A percentile compares a stretch with the other conserved stretches of the same genome.
phyloP scores from a whole-genome alignment of 2,797 vertebrate genomes.

The Ciconia nigra region DNA sequence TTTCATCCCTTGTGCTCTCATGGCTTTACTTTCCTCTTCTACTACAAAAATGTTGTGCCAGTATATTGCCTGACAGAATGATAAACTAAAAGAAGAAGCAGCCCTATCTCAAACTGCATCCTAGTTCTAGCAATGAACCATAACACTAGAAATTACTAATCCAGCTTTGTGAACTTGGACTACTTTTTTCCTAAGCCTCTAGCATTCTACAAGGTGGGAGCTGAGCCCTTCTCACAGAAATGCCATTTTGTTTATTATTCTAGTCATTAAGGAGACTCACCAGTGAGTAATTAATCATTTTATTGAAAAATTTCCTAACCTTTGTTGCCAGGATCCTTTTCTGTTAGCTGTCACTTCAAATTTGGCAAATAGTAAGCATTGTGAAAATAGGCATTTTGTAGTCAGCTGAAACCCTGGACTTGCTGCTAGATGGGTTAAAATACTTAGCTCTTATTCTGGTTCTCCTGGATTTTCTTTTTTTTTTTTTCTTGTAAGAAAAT shows the following conservation, averaged over 20 bases:
- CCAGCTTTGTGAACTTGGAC: not conserved
- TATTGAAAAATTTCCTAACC: not conserved
- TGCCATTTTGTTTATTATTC: not conserved
- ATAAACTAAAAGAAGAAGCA: not conserved
- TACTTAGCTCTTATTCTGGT: not conserved
- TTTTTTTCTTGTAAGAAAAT: not conserved
- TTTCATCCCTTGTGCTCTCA: not conserved
- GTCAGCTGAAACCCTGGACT: not conserved
- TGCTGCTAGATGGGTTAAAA: not conserved
- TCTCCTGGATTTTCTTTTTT: not conserved
- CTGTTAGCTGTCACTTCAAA: not conserved
- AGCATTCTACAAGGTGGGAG: not conserved
- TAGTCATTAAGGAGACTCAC: not conserved
- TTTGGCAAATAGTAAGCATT: not conserved
- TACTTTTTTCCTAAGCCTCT: not conserved
- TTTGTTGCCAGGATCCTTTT: not conserved
- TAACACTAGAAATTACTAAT: not conserved
- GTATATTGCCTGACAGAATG: not conserved
- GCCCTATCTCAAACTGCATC: not conserved
- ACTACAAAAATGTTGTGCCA: not conserved
- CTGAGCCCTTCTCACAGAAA: not conserved
- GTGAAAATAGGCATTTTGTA: not conserved
- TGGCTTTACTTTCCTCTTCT: not conserved
- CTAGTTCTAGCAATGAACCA: not conserved
- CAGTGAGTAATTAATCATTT: not conserved